These are phyloP conservation scores for Pteronura brasiliensis DNA, from an alignment of 2,113 vertebrate species.

Conservation along the genomic window DNA sequence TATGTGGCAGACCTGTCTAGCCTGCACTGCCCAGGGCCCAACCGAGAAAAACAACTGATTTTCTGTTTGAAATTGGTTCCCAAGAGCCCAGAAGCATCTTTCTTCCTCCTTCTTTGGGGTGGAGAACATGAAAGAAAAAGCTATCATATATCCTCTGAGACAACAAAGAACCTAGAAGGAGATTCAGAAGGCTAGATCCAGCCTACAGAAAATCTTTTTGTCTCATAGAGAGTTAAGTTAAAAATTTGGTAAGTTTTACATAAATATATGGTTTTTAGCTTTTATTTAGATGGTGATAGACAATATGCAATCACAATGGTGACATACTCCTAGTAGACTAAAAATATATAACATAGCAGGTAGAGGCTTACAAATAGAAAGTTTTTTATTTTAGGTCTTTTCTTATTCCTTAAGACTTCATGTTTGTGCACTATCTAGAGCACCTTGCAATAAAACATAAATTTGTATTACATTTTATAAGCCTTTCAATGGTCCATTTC, in stretches of 20 bases:
- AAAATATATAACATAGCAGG: slow-evolving; percentile 6
- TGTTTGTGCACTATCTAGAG: background rate
- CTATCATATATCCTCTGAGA: background rate
- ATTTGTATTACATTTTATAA: slow-evolving; percentile 49
- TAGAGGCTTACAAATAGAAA: slow-evolving; percentile 28
- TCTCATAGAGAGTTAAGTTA: background rate
- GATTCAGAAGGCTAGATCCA: background rate
- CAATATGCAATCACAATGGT: background rate
- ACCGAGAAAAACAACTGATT: background rate
- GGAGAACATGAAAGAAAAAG: background rate
- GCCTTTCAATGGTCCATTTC: slow-evolving; percentile 11
- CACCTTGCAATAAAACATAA: background rate
- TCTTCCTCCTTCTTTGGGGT: background rate
- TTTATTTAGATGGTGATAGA: background rate
- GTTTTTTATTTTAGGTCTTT: background rate
- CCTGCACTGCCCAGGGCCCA: background rate
- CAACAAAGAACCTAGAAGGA: background rate
- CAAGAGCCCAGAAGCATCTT: background rate
- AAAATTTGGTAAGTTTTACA: background rate
- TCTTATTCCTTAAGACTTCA: background rate
- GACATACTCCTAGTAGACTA: background rate
- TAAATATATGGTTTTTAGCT: background rate
- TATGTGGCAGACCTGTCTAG: background rate
- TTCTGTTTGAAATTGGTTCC: background rate
- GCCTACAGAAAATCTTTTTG: background rate